phyloP scores from a whole-genome alignment of 2,113 vertebrate species.

The Pholis gunnellus region DNA sequence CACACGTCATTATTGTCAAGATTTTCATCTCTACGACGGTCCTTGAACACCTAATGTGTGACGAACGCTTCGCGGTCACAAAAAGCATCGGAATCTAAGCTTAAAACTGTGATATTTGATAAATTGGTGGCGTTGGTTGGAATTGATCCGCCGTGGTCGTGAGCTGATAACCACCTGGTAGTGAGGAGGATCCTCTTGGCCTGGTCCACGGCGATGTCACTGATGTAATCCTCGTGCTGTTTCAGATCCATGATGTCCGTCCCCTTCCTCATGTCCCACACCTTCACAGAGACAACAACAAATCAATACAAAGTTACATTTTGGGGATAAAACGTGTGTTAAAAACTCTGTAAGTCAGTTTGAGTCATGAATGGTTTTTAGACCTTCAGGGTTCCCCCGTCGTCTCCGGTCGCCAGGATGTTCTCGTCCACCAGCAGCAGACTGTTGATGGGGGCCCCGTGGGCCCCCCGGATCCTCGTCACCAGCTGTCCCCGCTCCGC shows the following conservation, averaged over 20 bases:
- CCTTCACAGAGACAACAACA: slow-evolving; percentile 37
- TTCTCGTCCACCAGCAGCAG: slow-evolving; percentile 91
- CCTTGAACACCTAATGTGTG: neutral
- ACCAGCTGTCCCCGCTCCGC: slow-evolving; percentile 90
- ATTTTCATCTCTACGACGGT: neutral
- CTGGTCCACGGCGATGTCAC: slow-evolving; percentile 88
- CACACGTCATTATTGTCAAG: too few relatives aligned
- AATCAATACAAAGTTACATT: neutral
- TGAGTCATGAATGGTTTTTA: neutral
- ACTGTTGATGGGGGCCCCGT: slow-evolving; percentile 88
- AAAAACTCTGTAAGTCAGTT: neutral
- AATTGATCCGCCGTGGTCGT: neutral
- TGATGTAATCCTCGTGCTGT: slow-evolving; percentile 97
- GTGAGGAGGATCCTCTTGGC: slow-evolving; percentile 91
- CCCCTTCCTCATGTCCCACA: slow-evolving; percentile 94
- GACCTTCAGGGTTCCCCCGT: slow-evolving; percentile 89
- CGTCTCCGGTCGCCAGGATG: slow-evolving; percentile 93
- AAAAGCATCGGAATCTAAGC: too few relatives aligned
- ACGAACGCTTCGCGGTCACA: too few relatives aligned
- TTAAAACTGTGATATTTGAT: too few relatives aligned
- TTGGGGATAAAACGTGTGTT: too few relatives aligned
- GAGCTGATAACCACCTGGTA: slow-evolving; percentile 82
- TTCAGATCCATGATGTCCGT: slow-evolving; percentile 89
- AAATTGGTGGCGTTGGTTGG: too few relatives aligned
- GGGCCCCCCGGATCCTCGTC: slow-evolving; percentile 90